Conservation (phyloP, 1,140 invertebrate genomes). For the Phymorhynchus buccinoides region DNA sequence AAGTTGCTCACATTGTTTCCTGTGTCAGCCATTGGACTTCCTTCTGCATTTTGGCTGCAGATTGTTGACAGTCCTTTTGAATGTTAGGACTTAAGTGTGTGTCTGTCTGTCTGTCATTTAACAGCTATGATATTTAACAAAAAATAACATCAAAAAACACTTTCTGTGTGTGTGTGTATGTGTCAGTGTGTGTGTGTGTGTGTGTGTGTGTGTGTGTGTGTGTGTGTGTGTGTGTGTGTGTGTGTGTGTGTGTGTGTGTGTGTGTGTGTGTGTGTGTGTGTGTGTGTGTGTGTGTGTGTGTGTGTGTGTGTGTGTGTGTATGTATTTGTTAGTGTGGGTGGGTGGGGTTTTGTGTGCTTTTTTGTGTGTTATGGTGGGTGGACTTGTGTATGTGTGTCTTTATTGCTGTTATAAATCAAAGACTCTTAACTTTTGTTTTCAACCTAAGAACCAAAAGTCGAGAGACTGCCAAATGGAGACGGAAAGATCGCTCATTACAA, state of each 20-base stretch:
- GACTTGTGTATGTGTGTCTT: background rate
- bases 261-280: background rate
- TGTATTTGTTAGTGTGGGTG: background rate
- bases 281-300: background rate
- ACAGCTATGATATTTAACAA: no score
- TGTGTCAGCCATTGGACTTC: background rate
- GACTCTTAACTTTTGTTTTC: conserved; percentile 21
- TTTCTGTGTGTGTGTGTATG: background rate
- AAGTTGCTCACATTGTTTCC: background rate
- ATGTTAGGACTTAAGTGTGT: background rate
- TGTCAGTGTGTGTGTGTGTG: no score
- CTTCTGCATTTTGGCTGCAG: background rate
- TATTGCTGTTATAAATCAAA: background rate
- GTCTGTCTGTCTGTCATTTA: background rate
- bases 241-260: background rate
- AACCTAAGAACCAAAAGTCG: conserved; percentile 62
- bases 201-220: conserved; percentile 23
- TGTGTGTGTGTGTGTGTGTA: background rate
- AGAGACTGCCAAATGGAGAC: conserved; percentile 71
- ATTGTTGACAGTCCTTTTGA: background rate
- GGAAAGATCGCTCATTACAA: conserved; percentile 71
- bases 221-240: background rate
- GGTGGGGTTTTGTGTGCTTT: no score
- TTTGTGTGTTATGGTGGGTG: no score
- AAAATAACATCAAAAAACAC: no score